Base-by-base conservation (phyloP, 2,113 vertebrate genomes). In the Epinephelus fuscoguttatus region DNA sequence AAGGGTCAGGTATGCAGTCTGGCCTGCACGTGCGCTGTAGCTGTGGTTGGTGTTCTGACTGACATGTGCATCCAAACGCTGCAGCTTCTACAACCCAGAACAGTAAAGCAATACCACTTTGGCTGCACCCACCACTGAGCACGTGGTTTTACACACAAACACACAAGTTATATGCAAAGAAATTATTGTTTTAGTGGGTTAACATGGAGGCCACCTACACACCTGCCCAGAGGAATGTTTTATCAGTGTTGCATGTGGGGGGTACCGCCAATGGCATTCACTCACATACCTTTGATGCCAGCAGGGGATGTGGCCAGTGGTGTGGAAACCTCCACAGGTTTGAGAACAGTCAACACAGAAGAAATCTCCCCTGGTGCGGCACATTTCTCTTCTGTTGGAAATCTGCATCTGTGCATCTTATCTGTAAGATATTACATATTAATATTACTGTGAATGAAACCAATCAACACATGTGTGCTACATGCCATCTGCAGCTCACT, bases 191-290 rank as follows among this genome's bases (percentile, higher is more conserved):
- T 78, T 82, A 82, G 75, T 71, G 78, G 74, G 80, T 85, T 84
- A 67, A 47, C 69, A 74, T 68, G 27, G n/a, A 89, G 87, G 78
- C 86, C 90, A 91, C 89, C 89, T 87, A 84, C 88, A 78, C 89
- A 93, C 87, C 81, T 91, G 84, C 75, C 88, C 89, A 86, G 80
- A 90, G 75, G 86, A 91, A 90, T 94, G 93, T 88, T 81, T 61
- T 86, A 81, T 85, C 76, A 75, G 80, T 82, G 25, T 27, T 78
- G 82, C 61, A 55, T 78, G 83, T 85, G 87, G 84, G 88, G 88
- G 90, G 68, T 62, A 81, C 27, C 45, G 42, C 71, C 75, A 89
- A 47, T 89, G 84, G 84, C 52, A 89, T 90, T 66, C 70, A 78
- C 63, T 91, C 75, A 64, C 86, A 88, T 83, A 86, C 75, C 85